A percentile compares a stretch with the other conserved stretches of the same genome.
Conservation (phyloP, 2,797 vertebrate genomes). For the Chromobotia macracanthus region DNA sequence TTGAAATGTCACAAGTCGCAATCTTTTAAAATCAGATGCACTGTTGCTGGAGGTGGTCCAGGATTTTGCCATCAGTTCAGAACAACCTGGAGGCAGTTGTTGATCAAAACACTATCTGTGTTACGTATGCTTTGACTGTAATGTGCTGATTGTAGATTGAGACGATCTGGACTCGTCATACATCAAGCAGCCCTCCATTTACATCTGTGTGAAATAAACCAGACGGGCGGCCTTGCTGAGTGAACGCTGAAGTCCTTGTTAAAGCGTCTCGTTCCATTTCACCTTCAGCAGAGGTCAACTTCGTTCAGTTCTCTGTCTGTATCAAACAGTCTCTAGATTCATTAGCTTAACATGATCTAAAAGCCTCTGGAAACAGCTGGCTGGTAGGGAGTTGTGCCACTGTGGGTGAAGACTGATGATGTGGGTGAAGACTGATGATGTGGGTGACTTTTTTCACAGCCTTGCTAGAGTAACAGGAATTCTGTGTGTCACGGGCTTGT, state of each 20-base stretch:
- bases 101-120: slow-evolving; percentile 69
- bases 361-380: slow-evolving; percentile 76
- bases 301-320: slow-evolving; percentile 73
- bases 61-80: slow-evolving; percentile 41
- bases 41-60: slow-evolving; percentile 44
- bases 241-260: slow-evolving; percentile 73
- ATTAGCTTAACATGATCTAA: slow-evolving; percentile 80
- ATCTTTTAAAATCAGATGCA: slow-evolving; percentile 19
- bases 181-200: slow-evolving; percentile 71
- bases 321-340: slow-evolving; percentile 83
- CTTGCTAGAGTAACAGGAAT: slow-evolving; percentile 70
- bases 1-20: slow-evolving; percentile 13
- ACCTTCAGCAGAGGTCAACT: slow-evolving; percentile 79
- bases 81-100: slow-evolving; percentile 57
- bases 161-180: slow-evolving; percentile 47
- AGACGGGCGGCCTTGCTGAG: slow-evolving; percentile 73
- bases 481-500: slow-evolving; percentile 64
- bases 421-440: slow-evolving; percentile 66
- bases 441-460: slow-evolving; percentile 70
- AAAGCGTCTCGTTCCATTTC: slow-evolving; percentile 73
- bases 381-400: slow-evolving; percentile 77
- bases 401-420: slow-evolving; percentile 70
- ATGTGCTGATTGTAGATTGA: slow-evolving; percentile 39
- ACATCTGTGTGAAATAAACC: slow-evolving; percentile 78
- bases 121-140: slow-evolving; percentile 26